Evolutionary conservation across 53 echinoderm and acorn worm genomes (phyloP).

Genomic region (Paracentrotus lividus): DNA sequence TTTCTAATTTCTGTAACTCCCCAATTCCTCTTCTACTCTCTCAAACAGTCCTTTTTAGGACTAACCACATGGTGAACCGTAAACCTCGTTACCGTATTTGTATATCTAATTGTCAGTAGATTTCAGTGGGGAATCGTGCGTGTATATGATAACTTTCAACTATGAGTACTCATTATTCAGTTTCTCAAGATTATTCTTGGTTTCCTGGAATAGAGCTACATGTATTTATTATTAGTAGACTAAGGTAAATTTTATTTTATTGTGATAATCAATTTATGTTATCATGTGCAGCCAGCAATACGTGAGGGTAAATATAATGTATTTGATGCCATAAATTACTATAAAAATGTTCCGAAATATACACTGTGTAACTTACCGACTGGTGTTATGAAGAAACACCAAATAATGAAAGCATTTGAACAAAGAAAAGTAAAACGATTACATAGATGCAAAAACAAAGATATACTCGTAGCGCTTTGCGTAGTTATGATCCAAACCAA

Average conservation of each 20-base stretch:
- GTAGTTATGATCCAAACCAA: not conserved
- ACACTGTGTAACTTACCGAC: not conserved
- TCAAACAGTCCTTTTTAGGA: too few species aligned
- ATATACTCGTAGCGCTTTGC: not conserved
- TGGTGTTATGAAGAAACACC: not conserved
- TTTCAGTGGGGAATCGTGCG: not conserved
- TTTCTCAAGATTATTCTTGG: not conserved
- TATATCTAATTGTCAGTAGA: not conserved
- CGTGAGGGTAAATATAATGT: not conserved
- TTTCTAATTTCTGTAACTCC: too few species aligned
- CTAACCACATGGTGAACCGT: too few species aligned
- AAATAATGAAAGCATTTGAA: not conserved
- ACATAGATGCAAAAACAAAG: not conserved
- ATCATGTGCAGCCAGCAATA: not conserved
- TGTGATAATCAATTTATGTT: too few species aligned
- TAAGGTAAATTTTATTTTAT: not conserved
- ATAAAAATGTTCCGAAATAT: not conserved
- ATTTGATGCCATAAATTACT: not conserved
- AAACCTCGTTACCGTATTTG: too few species aligned
- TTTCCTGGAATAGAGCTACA: not conserved
- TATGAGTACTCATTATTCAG: not conserved
- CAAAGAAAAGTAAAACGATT: not conserved
- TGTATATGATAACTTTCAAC: not conserved
- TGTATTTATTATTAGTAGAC: not conserved
- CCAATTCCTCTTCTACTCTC: too few species aligned